phyloP scores from a whole-genome alignment of 2,113 vertebrate genomes.

The Chitala chitala region DNA sequence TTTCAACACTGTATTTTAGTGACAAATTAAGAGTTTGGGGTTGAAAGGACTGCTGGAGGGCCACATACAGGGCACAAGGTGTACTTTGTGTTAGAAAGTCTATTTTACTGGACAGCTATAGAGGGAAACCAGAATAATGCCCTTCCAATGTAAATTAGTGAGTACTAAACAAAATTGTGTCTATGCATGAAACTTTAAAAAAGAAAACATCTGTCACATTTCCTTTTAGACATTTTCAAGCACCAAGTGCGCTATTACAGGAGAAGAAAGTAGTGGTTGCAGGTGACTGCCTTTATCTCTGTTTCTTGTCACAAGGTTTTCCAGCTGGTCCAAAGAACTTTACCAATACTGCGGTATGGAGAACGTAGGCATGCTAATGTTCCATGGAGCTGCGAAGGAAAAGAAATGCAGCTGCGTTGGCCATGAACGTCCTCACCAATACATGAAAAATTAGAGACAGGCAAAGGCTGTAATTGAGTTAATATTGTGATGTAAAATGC shows the following conservation, averaged over 20 bases:
- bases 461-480: neutral
- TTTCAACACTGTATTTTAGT: conserved; percentile 26
- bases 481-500: neutral
- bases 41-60: neutral
- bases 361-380: neutral
- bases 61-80: neutral
- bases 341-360: too few relatives aligned
- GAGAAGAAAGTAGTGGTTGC: neutral
- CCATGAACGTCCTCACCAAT: neutral
- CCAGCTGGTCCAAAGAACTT: too few relatives aligned
- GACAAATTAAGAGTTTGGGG: conserved; percentile 33
- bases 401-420: neutral
- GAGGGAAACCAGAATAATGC: neutral
- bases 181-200: too few relatives aligned
- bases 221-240: too few relatives aligned
- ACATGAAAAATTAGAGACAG: neutral
- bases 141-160: neutral
- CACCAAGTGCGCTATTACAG: neutral
- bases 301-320: too few relatives aligned
- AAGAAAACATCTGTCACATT: too few relatives aligned
- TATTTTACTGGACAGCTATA: neutral
- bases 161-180: neutral
- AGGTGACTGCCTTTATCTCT: too few relatives aligned
- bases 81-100: neutral
- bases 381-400: too few relatives aligned